Conservation (phyloP, 1,140 invertebrate species). For the Sipha flava region DNA sequence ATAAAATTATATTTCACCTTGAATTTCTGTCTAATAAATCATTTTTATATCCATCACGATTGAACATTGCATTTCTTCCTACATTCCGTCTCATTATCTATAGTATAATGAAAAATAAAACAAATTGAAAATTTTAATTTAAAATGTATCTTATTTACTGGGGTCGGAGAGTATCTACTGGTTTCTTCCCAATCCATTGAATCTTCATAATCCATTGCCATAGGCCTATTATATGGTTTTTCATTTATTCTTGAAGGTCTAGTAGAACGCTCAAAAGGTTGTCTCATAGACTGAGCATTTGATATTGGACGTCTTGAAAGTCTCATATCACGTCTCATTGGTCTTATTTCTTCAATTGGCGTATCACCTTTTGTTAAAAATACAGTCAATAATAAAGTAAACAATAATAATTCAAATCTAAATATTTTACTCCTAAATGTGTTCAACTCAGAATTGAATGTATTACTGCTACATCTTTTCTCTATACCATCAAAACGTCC, state of each 20-base stretch:
- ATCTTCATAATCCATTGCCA: constrained; percentile 19
- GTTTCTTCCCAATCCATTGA: constrained; percentile 25
- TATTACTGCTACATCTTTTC: constrained; percentile 8
- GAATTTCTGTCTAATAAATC: not conserved
- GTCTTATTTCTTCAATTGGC: not conserved
- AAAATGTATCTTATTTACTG: not conserved
- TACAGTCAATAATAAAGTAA: not conserved
- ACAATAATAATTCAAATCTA: not conserved
- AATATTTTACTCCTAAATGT: constrained; percentile 16
- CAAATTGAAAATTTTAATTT: not conserved
- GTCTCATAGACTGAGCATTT: not conserved
- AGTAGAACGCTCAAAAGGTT: not conserved
- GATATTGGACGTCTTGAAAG: not conserved
- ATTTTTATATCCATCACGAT: constrained; percentile 1
- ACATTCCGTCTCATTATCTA: not conserved
- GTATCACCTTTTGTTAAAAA: constrained; percentile 5
- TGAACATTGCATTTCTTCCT: not conserved
- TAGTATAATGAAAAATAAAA: not conserved
- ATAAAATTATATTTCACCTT: not conserved
- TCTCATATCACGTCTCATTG: not conserved
- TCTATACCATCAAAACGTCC: not conserved
- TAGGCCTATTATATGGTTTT: constrained; percentile 14
- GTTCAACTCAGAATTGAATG: constrained; percentile 1
- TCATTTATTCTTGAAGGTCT: not conserved
- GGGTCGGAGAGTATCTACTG: not conserved